Conservation (phyloP, 2,113 vertebrate genomes). For the Hymenochirus boettgeri region DNA sequence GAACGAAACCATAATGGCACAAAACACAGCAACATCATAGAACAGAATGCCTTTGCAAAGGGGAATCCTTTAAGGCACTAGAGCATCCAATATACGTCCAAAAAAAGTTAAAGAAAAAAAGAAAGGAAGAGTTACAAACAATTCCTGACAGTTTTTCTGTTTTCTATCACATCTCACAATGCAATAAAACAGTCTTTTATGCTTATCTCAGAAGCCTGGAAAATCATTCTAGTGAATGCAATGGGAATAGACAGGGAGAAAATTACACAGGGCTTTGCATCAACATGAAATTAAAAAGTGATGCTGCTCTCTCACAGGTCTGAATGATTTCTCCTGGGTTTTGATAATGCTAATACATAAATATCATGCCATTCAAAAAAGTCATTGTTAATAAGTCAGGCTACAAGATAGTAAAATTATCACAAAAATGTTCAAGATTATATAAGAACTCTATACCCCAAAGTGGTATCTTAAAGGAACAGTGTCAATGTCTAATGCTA, state of each 20-base stretch:
- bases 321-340: conserved; percentile 23
- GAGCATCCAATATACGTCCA: too few species aligned
- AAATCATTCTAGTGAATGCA: conserved; percentile 46
- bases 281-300: conserved; percentile 35
- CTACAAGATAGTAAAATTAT: neutral
- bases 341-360: conserved; percentile 19
- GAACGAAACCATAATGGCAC: too few species aligned
- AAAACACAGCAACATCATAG: conserved; percentile 5
- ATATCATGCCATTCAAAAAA: conserved; percentile 22
- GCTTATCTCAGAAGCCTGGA: conserved; percentile 41
- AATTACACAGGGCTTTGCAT: conserved; percentile 42
- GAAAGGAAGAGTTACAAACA: neutral
- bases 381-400: neutral
- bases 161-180: conserved; percentile 13
- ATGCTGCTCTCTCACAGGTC: conserved; percentile 17
- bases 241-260: conserved; percentile 48
- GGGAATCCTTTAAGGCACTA: conserved; percentile 11
- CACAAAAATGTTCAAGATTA: neutral
- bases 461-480: neutral
- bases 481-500: neutral
- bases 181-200: conserved; percentile 37
- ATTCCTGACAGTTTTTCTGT: conserved; percentile 17
- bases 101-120: conserved; percentile 1
- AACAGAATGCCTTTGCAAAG: conserved; percentile 11
- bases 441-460: neutral